phyloP scores from a whole-genome alignment of 2,888 invertebrate genomes.

The Cordylochernes scorpioides region DNA sequence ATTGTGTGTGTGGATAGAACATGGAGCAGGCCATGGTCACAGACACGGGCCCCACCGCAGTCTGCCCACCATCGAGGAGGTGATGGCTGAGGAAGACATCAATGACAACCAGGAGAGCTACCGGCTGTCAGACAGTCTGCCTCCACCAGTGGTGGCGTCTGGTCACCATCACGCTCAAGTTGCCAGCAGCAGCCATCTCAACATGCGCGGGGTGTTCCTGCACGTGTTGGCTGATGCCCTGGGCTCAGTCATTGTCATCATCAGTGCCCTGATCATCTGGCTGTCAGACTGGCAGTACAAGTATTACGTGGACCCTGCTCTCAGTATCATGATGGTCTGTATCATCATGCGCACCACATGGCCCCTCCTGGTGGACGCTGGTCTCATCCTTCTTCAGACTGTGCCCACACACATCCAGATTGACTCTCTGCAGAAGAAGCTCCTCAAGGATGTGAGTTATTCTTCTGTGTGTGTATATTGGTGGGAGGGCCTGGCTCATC shows the following conservation, averaged over 20 bases:
- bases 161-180: not conserved
- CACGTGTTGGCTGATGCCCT: constrained; percentile 89
- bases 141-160: constrained; percentile 4
- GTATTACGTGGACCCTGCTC: constrained; percentile 73
- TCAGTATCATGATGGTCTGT: constrained; percentile 56
- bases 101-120: constrained; percentile 12
- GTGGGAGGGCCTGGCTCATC: too few relatives aligned
- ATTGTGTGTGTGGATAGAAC: too few relatives aligned
- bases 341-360: constrained; percentile 64
- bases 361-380: constrained; percentile 75
- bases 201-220: constrained; percentile 95
- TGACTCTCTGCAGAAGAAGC: constrained; percentile 60
- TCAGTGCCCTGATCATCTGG: constrained; percentile 46
- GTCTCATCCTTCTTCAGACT: constrained; percentile 75
- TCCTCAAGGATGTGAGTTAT: constrained; percentile 39
- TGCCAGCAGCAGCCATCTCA: constrained; percentile 39
- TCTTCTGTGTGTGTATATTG: constrained; percentile 3
- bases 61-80: constrained; percentile 12
- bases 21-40: constrained; percentile 12
- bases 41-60: constrained; percentile 11
- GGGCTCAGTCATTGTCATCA: constrained; percentile 69
- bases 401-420: constrained; percentile 84
- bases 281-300: constrained; percentile 39
- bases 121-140: constrained; percentile 8
- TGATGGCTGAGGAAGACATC: constrained; percentile 11